Conservation (phyloP, 2,797 vertebrate species). For the Enteromius treurensis region DNA sequence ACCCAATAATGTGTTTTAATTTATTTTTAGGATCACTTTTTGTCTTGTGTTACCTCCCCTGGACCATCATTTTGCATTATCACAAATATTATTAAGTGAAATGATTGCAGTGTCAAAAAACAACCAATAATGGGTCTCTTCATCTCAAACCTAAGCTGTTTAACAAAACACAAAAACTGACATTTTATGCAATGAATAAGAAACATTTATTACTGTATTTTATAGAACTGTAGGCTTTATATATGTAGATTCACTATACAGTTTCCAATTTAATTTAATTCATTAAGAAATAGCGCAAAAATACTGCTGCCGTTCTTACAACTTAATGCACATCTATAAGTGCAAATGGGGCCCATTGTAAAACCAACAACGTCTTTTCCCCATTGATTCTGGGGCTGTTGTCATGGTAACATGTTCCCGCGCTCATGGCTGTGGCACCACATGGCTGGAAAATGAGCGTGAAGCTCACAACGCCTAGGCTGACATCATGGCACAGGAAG, state of each 20-base stretch:
- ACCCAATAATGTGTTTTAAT: constrained; percentile 23
- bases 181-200: background rate
- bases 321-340: constrained; percentile 16
- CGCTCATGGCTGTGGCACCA: constrained; percentile 54
- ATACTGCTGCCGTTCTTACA: background rate
- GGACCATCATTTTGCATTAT: background rate
- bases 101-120: background rate
- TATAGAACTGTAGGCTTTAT: background rate
- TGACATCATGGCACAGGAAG: constrained; percentile 42
- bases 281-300: background rate
- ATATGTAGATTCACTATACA: background rate
- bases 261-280: background rate
- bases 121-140: background rate
- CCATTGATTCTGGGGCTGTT: constrained; percentile 56
- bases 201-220: background rate
- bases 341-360: constrained; percentile 42
- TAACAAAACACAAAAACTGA: background rate
- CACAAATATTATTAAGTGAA: background rate
- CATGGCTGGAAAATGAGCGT: constrained; percentile 54
- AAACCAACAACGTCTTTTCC: constrained; percentile 49
- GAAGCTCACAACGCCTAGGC: constrained; percentile 53
- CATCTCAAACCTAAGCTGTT: background rate
- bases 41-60: background rate
- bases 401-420: constrained; percentile 58
- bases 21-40: constrained; percentile 1